phyloP scores from a whole-genome alignment of 2,888 invertebrate species.

The Lepidocyrtinus sp. region DNA sequence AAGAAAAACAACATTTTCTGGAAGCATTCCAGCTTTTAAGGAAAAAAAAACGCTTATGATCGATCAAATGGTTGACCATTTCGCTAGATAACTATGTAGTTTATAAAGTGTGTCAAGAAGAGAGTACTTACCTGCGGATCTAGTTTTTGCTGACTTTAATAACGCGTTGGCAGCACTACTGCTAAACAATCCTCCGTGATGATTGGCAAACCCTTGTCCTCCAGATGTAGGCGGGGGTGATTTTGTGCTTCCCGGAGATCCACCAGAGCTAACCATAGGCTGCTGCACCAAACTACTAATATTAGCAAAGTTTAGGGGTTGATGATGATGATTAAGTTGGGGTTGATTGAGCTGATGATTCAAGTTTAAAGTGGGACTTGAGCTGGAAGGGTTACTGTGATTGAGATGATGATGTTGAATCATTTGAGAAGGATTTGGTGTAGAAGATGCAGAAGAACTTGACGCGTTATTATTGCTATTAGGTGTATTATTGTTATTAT shows the following conservation, averaged over 20 bases:
- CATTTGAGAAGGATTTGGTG: slow-evolving; percentile 58
- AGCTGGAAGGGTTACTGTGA: slow-evolving; percentile 61
- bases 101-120: slow-evolving; percentile 5
- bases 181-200: slow-evolving; percentile 39
- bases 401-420: slow-evolving; percentile 54
- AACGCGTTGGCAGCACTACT: slow-evolving; percentile 48
- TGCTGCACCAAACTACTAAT: slow-evolving; percentile 68
- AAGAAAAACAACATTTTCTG: background rate
- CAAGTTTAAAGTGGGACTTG: slow-evolving; percentile 63
- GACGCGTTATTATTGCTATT: slow-evolving; percentile 48
- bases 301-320: slow-evolving; percentile 66
- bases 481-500: slow-evolving; percentile 39
- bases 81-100: no score
- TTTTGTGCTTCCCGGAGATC: slow-evolving; percentile 57
- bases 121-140: slow-evolving; percentile 50
- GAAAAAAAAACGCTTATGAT: background rate
- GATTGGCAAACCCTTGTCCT: slow-evolving; percentile 43
- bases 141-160: slow-evolving; percentile 49
- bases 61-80: background rate
- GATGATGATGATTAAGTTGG: slow-evolving; percentile 53
- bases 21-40: background rate
- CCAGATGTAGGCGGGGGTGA: slow-evolving; percentile 46
- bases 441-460: slow-evolving; percentile 48
- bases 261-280: slow-evolving; percentile 62
- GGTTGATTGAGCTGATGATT: slow-evolving; percentile 59